phyloP scores from a whole-genome alignment of 2,797 vertebrate species.

The Pempheris klunzingeri region DNA sequence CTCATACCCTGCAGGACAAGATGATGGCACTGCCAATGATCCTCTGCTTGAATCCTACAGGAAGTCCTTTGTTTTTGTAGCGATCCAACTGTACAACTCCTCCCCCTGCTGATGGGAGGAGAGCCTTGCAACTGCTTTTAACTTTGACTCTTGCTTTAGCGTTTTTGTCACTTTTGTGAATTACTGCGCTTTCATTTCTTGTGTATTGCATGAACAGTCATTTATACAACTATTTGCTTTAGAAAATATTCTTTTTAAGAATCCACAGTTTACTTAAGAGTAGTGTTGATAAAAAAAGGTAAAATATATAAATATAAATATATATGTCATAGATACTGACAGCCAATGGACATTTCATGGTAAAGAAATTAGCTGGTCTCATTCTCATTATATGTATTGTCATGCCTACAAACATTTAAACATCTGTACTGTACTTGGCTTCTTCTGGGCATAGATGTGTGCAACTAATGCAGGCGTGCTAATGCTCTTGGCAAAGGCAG shows the following conservation, averaged over 20 bases:
- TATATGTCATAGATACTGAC: neutral
- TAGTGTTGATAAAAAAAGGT: neutral
- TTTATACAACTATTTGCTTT: neutral
- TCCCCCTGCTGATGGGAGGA: slow-evolving; percentile 17
- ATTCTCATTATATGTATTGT: neutral
- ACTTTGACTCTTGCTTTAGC: neutral
- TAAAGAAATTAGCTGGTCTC: neutral
- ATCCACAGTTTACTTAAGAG: neutral
- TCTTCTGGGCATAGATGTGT: neutral
- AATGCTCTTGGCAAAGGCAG: neutral
- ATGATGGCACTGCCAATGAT: neutral
- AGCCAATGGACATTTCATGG: neutral
- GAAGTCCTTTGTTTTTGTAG: neutral
- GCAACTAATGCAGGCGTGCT: neutral
- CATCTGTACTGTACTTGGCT: neutral
- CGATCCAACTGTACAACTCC: neutral
- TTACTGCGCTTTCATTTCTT: neutral
- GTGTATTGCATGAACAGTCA: neutral
- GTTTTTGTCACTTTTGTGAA: neutral
- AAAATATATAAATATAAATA: too few relatives aligned
- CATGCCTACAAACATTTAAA: neutral
- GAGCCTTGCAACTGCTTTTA: slow-evolving; percentile 7
- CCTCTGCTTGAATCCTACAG: neutral
- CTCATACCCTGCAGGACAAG: neutral
- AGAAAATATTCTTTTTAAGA: too few relatives aligned